These are phyloP conservation scores for Pecten maximus DNA, from an alignment of 2,888 invertebrate genomes.

Conservation along the genomic window DNA sequence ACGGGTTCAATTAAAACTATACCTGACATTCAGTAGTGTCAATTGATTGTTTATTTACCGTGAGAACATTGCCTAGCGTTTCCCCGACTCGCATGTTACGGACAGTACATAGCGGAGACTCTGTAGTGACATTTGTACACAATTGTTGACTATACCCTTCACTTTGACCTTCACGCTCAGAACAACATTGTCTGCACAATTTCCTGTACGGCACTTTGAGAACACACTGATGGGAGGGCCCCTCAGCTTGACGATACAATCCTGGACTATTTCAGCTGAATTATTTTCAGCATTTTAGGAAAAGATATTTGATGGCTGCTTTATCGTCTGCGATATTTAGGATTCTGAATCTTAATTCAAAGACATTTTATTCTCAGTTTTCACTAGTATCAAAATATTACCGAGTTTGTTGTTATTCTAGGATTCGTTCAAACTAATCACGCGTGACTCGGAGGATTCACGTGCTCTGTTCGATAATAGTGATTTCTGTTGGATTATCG, in stretches of 20 bases:
- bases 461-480: no score
- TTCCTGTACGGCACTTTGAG: background rate
- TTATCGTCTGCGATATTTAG: no score
- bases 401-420: no score
- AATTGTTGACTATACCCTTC: background rate
- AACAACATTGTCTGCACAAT: background rate
- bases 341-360: no score
- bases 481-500: no score
- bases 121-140: background rate
- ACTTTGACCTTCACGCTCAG: background rate
- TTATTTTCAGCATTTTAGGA: no score
- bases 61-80: background rate
- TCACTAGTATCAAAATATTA: no score
- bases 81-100: background rate
- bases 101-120: background rate
- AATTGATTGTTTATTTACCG: conserved; percentile 16
- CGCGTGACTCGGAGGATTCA: no score
- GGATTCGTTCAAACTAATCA: no score
- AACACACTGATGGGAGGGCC: background rate
- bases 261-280: no score
- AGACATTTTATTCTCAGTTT: no score
- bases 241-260: background rate
- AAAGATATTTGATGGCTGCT: no score
- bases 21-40: background rate
- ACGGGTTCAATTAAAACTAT: background rate